Evolutionary conservation across 2,113 vertebrate species (phyloP), one percentile per base, ranked within the genome.

Genomic region (Hypomesus transpacificus): DNA sequence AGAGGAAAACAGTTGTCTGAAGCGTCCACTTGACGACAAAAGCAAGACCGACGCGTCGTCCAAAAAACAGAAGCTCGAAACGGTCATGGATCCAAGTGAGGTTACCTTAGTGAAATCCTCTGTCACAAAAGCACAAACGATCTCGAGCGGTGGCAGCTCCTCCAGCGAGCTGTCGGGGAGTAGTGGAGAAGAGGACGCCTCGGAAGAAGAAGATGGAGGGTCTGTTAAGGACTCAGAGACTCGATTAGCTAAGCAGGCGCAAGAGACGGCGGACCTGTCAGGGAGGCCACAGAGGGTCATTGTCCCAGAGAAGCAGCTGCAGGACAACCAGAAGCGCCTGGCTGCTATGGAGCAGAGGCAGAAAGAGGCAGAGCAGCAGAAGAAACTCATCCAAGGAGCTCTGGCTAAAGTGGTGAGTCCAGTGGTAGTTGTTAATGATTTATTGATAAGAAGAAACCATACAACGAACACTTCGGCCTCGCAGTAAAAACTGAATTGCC

Each of bases 281-380:
- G 62, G 66, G 20, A 22, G 60, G n/a, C 4, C 26, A 4, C 57
- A 17, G 16, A 6, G 51, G 46, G 14, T 0, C 50, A 1, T 52
- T 6, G 75, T 73, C 14, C 20, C 50, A 20, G 59, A 87, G 67
- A 94, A 87, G 5, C 93, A 93, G 63, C 84, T 87, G 68, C 87
- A 92, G 87, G 96, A 94, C 83, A 97, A 99, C 75, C 66, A 86
- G 80, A 95, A 90, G 76, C 91, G 97, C 21, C 88, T 99, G 69
- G 94, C 94, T n/a, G 96, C 96, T 26, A 74, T 97, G 66, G 91
- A 94, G 62, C 91, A 92, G 75, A 92, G 94, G 61, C 90, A 91
- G 59, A 94, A 86, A 76, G 92, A 94, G 50, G 85, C 91, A 0
- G 90, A 95, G 65, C 68, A 90, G 0, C 93, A 96, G 80, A 96